Percentiles rank a stretch among this genome's conserved stretches.
Conservation (phyloP, 2,888 invertebrate species). For the Xanthorhoe spadicearia region DNA sequence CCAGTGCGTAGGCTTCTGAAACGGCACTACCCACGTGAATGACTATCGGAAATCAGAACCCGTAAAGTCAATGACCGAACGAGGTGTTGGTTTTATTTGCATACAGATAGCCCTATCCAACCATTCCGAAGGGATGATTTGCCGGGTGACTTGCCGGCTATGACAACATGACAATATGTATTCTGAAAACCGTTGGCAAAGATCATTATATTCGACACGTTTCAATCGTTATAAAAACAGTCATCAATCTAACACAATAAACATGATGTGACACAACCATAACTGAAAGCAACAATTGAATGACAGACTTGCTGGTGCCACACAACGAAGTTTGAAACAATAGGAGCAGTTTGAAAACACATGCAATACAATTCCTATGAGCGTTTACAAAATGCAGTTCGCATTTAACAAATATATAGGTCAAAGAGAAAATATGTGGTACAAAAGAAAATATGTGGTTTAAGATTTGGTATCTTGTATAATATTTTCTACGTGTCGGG, state of each 20-base stretch:
- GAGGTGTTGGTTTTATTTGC: conserved; percentile 51
- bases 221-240: conserved; percentile 8
- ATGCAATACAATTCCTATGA: conserved; percentile 14
- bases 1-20: conserved; percentile 51
- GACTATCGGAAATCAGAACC: conserved; percentile 42
- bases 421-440: conserved; percentile 5
- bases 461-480: no score
- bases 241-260: conserved; percentile 20
- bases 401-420: neutral
- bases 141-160: conserved; percentile 20
- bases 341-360: conserved; percentile 40
- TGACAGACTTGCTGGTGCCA: conserved; percentile 50
- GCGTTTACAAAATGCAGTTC: conserved; percentile 8
- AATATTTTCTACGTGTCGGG: no score
- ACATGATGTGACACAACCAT: conserved; percentile 40
- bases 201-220: conserved; percentile 5
- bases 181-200: neutral
- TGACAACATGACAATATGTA: conserved; percentile 18
- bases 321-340: conserved; percentile 42
- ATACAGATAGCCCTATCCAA: conserved; percentile 46
- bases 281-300: conserved; percentile 44
- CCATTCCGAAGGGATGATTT: conserved; percentile 45
- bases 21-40: conserved; percentile 50
- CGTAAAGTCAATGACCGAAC: conserved; percentile 52
- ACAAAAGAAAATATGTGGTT: neutral